phyloP scores from a whole-genome alignment of 2,888 invertebrate genomes.

The Sisyra nigra region DNA sequence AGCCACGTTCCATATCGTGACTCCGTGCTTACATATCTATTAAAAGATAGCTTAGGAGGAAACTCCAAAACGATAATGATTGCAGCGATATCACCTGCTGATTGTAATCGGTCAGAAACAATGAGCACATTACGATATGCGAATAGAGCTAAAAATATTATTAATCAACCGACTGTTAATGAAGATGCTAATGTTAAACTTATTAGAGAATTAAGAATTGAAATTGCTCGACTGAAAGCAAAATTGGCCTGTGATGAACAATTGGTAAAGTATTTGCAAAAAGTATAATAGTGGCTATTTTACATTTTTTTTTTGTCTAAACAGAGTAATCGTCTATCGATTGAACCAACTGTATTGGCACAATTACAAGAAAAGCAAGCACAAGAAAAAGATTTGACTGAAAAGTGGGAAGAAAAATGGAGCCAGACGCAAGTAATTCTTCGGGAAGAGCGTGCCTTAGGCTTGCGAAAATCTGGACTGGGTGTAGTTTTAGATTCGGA shows the following conservation, averaged over 20 bases:
- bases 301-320: constrained; percentile 8
- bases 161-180: constrained; percentile 81
- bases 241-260: constrained; percentile 57
- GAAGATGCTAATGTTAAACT: constrained; percentile 81
- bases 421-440: constrained; percentile 75
- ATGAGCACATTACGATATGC: constrained; percentile 73
- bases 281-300: background rate
- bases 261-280: constrained; percentile 29
- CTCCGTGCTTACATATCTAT: constrained; percentile 74
- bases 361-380: constrained; percentile 82
- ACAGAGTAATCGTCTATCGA: constrained; percentile 32
- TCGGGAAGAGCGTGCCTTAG: constrained; percentile 75
- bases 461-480: constrained; percentile 70
- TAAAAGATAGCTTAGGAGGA: constrained; percentile 77
- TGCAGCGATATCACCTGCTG: constrained; percentile 52
- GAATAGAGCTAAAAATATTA: constrained; percentile 79
- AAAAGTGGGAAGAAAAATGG: constrained; percentile 91
- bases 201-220: constrained; percentile 68
- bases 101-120: constrained; percentile 78
- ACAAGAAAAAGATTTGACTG: constrained; percentile 73
- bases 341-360: constrained; percentile 53
- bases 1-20: constrained; percentile 78
- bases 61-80: constrained; percentile 89
- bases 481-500: constrained; percentile 83
- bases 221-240: constrained; percentile 65